These are phyloP conservation scores for Neomorphus geoffroyi DNA, from an alignment of 2,797 vertebrate species.

Conservation along the genomic window DNA sequence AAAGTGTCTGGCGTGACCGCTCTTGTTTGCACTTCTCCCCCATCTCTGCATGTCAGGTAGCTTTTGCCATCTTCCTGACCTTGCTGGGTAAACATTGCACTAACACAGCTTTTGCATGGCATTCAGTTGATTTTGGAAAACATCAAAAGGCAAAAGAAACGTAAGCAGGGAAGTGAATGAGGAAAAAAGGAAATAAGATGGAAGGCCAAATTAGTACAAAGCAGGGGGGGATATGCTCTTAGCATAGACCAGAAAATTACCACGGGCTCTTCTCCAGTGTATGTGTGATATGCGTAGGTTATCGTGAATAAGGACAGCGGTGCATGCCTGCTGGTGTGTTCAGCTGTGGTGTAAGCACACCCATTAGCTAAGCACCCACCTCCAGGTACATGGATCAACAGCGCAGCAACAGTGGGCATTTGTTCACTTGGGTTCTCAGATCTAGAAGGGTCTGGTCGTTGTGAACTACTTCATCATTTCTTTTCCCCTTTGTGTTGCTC, in stretches of 20 bases:
- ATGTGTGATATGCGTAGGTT: neutral
- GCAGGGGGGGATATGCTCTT: neutral
- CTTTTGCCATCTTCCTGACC: slow-evolving; percentile 37
- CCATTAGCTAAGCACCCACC: neutral
- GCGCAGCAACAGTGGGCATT: neutral
- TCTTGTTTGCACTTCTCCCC: slow-evolving; percentile 27
- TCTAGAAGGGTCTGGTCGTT: neutral
- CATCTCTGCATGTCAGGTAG: neutral
- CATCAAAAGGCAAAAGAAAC: neutral
- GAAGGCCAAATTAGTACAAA: neutral
- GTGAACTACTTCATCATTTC: neutral
- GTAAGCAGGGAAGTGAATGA: neutral
- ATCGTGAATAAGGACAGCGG: neutral
- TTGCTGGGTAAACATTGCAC: neutral
- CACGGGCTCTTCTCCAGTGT: neutral
- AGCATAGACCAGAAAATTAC: neutral
- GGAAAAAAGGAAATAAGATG: neutral
- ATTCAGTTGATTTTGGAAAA: neutral
- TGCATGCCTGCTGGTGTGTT: neutral
- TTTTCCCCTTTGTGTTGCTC: neutral
- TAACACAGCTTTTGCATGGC: neutral
- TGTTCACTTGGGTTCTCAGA: neutral
- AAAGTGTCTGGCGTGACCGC: neutral
- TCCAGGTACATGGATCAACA: neutral
- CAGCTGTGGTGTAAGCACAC: neutral